phyloP scores from a whole-genome alignment of 1,140 invertebrate species.

The Proales similis region DNA sequence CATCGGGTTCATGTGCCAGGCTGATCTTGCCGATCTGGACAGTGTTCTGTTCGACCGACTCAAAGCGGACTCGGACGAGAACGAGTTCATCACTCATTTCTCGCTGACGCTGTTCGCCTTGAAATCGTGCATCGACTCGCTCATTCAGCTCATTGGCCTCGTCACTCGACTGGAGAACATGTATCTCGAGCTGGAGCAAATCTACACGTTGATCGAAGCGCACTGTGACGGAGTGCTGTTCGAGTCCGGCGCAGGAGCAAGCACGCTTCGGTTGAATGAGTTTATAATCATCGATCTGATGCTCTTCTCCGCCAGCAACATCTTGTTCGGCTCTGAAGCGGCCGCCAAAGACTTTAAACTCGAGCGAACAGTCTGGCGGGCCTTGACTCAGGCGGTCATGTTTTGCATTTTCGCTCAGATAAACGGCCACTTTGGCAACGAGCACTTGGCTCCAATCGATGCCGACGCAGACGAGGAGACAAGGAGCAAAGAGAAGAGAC shows the following conservation, averaged over 20 bases:
- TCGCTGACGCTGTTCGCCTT: not conserved
- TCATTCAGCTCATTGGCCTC: not conserved
- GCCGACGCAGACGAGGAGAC: not conserved
- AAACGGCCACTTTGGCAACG: not conserved
- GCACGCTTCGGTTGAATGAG: constrained; percentile 25
- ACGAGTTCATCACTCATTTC: not conserved
- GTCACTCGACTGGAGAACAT: constrained; percentile 1
- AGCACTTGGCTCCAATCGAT: not conserved
- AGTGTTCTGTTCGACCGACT: not conserved
- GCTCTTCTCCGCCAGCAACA: not conserved
- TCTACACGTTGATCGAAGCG: constrained; percentile 12
- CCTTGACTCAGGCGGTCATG: not conserved
- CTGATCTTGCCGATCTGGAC: constrained; percentile 7
- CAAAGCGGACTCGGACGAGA: not conserved
- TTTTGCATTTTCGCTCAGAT: constrained; percentile 13
- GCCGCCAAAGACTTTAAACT: no score
- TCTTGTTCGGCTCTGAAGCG: not conserved
- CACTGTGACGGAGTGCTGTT: constrained; percentile 14
- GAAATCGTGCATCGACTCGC: constrained; percentile 29
- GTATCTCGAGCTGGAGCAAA: constrained; percentile 17
- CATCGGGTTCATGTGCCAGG: not conserved
- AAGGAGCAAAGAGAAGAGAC: constrained; percentile 22
- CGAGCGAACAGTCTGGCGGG: no score
- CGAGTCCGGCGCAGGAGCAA: not conserved
- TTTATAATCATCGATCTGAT: constrained; percentile 19